Percentiles rank a stretch among this genome's conserved stretches.
Conservation (phyloP, 2,797 vertebrate genomes). For the Rhinogobio ventralis region DNA sequence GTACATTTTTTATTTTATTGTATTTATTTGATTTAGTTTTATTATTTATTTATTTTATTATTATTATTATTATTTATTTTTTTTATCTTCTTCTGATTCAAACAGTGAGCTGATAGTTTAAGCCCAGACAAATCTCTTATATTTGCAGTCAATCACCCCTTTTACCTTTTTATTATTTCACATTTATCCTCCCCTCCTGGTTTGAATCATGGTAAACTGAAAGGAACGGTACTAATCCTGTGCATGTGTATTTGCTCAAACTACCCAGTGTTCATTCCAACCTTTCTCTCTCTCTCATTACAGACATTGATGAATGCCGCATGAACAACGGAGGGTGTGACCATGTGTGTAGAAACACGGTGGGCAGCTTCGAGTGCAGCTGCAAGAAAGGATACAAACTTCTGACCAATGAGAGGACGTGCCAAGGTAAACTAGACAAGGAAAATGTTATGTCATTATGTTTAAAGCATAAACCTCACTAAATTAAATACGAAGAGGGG, state of each 20-base stretch:
- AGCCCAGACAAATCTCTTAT: conserved; percentile 9
- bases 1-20: too few species aligned
- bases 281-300: conserved; percentile 15
- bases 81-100: background rate
- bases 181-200: conserved; percentile 1
- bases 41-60: too few species aligned
- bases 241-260: conserved; percentile 22
- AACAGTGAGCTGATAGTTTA: conserved; percentile 9
- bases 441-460: background rate
- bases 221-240: conserved; percentile 15
- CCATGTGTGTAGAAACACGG: conserved; percentile 96
- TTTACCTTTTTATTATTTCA: conserved; percentile 30
- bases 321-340: conserved; percentile 95
- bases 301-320: conserved; percentile 96
- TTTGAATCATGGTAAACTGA: conserved; percentile 25
- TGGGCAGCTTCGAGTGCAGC: conserved; percentile 98
- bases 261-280: background rate
- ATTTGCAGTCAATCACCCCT: background rate
- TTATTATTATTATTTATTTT: too few species aligned
- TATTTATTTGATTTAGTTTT: too few species aligned
- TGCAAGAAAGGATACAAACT: conserved; percentile 98
- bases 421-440: conserved; percentile 84
- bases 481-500: background rate
- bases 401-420: conserved; percentile 95
- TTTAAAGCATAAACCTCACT: background rate